These are phyloP conservation scores for Gymnothorax javanicus DNA, from an alignment of 2,797 vertebrate species.

Conservation along the genomic window DNA sequence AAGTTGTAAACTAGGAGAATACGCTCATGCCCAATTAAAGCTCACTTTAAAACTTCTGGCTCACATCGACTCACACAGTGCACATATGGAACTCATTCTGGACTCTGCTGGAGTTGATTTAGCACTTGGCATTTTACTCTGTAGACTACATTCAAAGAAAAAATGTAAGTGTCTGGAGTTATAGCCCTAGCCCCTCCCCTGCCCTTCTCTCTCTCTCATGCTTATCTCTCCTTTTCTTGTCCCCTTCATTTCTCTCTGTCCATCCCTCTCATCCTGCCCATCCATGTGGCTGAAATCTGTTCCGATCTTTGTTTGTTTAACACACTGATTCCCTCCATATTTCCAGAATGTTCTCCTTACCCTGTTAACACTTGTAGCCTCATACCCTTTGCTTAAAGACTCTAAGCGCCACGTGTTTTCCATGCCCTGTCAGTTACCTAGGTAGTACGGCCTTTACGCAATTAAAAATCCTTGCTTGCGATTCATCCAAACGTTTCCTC, in stretches of 20 bases:
- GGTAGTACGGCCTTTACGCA: constrained; percentile 97
- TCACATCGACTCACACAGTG: too few relatives aligned
- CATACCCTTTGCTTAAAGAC: constrained; percentile 99
- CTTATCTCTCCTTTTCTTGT: constrained; percentile 36
- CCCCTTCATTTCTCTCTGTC: constrained; percentile 75
- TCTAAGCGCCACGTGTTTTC: constrained; percentile 98
- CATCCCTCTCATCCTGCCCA: constrained; percentile 85
- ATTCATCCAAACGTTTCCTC: constrained; percentile 65
- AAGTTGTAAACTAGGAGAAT: constrained; percentile 71
- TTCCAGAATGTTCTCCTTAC: constrained; percentile 99
- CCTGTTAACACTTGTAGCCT: constrained; percentile 99
- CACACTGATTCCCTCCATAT: constrained; percentile 97
- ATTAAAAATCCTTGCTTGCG: constrained; percentile 99
- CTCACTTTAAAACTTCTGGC: constrained; percentile 38
- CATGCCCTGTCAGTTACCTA: constrained; percentile 99
- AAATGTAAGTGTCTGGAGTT: constrained; percentile 71
- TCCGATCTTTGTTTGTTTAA: constrained; percentile 90
- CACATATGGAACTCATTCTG: too few relatives aligned
- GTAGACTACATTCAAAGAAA: constrained; percentile 72
- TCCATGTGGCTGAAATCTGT: constrained; percentile 78
- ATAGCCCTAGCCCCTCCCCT: constrained; percentile 67
- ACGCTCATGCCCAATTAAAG: constrained; percentile 84
- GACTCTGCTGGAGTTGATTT: too few relatives aligned
- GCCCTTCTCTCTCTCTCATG: constrained; percentile 62
- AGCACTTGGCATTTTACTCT: too few relatives aligned